Base-by-base conservation (phyloP, 2,113 vertebrate species). In the Amblyornis subalaris region DNA sequence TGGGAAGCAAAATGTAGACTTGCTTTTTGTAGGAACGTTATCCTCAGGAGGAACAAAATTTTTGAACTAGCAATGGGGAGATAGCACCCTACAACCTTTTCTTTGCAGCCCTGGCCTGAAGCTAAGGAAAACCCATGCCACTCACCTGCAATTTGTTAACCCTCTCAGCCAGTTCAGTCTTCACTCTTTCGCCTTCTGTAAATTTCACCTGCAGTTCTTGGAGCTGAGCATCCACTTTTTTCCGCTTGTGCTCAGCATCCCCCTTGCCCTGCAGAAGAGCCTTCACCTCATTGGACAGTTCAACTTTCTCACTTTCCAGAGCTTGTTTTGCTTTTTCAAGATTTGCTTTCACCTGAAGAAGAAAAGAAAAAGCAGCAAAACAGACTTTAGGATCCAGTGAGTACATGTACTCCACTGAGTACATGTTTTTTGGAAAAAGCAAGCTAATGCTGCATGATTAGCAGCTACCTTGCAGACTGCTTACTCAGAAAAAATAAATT, bases 301-400 rank as follows among this genome's bases (percentile, higher is more conserved):
- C 99, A 44, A 98, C 98, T 47, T 98, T 98, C 97, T 99, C 99
- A 0, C 97, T 98, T 97, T 99, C 99, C 97, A 99, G 96, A 26
- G 98, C 97, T 97, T 99, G 99, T 96, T 99, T 99, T 33, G 98
- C 97, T 94, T 99, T 99, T 89, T 99, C 99, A 85, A 99, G 98
- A 29, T 99, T 99, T 61, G 98, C 98, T 98, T 99, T 99, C 92
- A 99, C 99, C 99, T 99, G 89, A 60, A 42, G 47, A 62, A 24
- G 5, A n/a, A 64, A 75, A 66, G n/a, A 40, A 38, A 29, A 50
- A 16, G 7, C 7, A 90, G 5, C 8, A 78, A 70, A 91, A 50
- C 9, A 88, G 58, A 10, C 3, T 84, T 86, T 17, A 90, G 18
- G 40, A 81, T 61, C 12, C 31, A 61, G 38, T 7, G 22, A 53